phyloP scores from a whole-genome alignment of 2,113 vertebrate genomes.

The Centropus unirufus region DNA sequence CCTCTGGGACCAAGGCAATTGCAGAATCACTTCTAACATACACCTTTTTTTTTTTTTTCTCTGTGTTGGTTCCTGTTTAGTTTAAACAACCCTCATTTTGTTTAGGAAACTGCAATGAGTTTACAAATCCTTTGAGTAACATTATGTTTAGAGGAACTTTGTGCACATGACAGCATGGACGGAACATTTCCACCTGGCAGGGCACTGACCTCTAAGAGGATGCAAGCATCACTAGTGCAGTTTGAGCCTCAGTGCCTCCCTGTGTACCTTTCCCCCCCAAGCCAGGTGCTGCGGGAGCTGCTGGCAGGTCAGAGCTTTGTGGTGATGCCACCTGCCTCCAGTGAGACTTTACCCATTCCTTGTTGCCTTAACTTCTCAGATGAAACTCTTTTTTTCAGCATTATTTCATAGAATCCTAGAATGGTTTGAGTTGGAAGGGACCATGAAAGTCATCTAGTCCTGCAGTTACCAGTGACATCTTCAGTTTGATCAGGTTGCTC shows the following conservation, averaged over 20 bases:
- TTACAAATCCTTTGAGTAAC: not conserved
- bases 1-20: not conserved
- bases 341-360: not conserved
- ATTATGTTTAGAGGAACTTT: not conserved
- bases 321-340: not conserved
- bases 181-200: not conserved
- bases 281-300: not conserved
- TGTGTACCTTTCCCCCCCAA: not conserved
- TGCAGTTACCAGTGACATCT: no score
- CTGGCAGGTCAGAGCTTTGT: not conserved
- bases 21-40: not conserved
- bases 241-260: not conserved
- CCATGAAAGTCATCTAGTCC: no score
- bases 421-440: no score
- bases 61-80: not conserved
- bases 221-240: accelerated
- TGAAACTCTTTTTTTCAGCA: not conserved
- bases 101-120: not conserved
- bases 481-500: no score
- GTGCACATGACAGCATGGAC: not conserved
- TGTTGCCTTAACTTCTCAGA: not conserved
- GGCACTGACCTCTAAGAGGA: not conserved
- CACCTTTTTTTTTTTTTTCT: not conserved
- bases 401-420: not conserved
- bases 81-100: not conserved